Base-by-base conservation (phyloP, 1,140 invertebrate genomes). In the Drosophila melanica region DNA sequence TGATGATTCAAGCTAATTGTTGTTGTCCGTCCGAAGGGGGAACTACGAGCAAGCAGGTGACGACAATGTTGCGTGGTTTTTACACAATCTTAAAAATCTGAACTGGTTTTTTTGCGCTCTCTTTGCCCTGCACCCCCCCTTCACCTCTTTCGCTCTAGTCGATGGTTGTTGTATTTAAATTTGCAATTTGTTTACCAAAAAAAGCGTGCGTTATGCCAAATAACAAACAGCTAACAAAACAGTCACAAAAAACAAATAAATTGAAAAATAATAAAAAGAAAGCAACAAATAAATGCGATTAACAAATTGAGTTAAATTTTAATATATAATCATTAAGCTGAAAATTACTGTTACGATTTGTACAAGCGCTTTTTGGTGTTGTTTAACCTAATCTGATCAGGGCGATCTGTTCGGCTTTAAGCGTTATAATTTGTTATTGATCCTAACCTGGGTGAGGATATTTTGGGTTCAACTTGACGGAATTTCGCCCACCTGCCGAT, bases 21-120 rank as follows among this genome's bases (percentile, higher is more conserved):
- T 60, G 37, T 45, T 72, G 4, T 10, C 2, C n/a, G n/a, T n/a
- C n/a, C n/a, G n/a, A n/a, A n/a, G 41, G 69, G 69, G 69, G 63
- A 67, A 72, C 54, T 67, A 59, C 54, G 69, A 67, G 63, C 69
- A 59, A 67, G 63, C 69, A 59, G 63, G 54, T 72, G 69, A 72
- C 69, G 69, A 58, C 63, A 59, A 67, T 53, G 69, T 59, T 58
- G 69, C 54, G 69, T 71, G 68, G 73, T 71, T 65, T 53, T 72
- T 85, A 55, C 50, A 50, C 39, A 62, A 44, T 39, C 33, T 39
- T 10, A 20, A 37, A 37, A 30, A 47, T 23, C 30, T 55, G 51
- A 55, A 55, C 37, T 50, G 71, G 79, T 64, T 77, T 79, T 44
- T 18, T 42, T 45, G 51, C 33, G 64, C 27, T 27, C 27, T 27